Evolutionary conservation across 1,140 invertebrate species (phyloP).

Genomic region (Agraylea sexmaculata): DNA sequence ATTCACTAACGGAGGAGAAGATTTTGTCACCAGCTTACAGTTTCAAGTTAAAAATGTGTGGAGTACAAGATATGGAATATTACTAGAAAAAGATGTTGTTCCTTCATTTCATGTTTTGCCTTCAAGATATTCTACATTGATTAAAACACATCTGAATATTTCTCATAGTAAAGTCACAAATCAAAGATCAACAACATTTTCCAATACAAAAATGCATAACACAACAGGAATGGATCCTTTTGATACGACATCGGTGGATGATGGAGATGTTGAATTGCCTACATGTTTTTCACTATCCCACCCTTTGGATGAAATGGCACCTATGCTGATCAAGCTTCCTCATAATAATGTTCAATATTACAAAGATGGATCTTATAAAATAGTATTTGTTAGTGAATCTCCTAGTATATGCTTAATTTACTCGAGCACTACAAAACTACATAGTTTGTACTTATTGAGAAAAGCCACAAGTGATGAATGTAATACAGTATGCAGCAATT

Average conservation of each 20-base stretch:
- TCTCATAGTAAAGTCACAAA: conserved; percentile 1
- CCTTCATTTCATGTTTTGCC: conserved; percentile 28
- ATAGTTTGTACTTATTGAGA: conserved; percentile 72
- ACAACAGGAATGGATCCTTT: conserved; percentile 7
- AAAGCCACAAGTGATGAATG: conserved; percentile 64
- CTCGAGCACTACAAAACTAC: conserved; percentile 59
- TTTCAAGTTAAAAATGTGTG: conserved; percentile 72
- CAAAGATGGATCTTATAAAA: conserved; percentile 37
- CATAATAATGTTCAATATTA: conserved; percentile 40
- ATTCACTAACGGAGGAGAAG: conserved; percentile 67
- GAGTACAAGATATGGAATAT: conserved; percentile 64
- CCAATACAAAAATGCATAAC: conserved; percentile 12
- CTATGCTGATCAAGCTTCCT: conserved; percentile 56
- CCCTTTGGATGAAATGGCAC: conserved; percentile 80
- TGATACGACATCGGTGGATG: conserved; percentile 13
- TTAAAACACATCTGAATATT: conserved; percentile 9
- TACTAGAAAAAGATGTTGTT: conserved; percentile 57
- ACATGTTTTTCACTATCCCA: conserved; percentile 74
- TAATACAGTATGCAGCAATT: conserved; percentile 41
- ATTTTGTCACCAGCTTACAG: conserved; percentile 70
- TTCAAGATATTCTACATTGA: conserved; percentile 20
- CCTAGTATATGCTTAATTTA: conserved; percentile 57
- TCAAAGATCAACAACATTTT: no score
- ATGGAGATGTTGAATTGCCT: conserved; percentile 41
- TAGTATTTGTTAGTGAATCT: conserved; percentile 40